phyloP scores from a whole-genome alignment of 2,797 vertebrate genomes.

The Labroides dimidiatus region DNA sequence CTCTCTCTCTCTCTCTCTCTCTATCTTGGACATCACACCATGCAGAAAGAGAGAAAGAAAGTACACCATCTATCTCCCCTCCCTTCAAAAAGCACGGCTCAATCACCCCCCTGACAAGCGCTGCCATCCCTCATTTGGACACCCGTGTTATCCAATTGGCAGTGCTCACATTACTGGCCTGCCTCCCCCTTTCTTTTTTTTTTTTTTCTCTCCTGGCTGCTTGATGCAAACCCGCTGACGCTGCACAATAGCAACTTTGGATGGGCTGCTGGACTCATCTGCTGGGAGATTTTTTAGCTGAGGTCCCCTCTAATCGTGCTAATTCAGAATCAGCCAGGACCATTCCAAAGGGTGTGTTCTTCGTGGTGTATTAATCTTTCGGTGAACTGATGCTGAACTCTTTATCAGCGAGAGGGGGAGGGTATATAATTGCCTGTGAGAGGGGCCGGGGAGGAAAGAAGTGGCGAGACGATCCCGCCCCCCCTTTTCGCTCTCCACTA shows the following conservation, averaged over 20 bases:
- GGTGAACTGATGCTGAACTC: slow-evolving; percentile 84
- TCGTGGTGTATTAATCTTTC: slow-evolving; percentile 74
- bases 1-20: too few species aligned
- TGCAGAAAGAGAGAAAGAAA: slow-evolving; percentile 7
- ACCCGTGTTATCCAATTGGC: slow-evolving; percentile 68
- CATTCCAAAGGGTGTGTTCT: slow-evolving; percentile 70
- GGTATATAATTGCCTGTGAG: slow-evolving; percentile 58
- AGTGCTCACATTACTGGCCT: slow-evolving; percentile 58
- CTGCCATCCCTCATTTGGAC: slow-evolving; percentile 73
- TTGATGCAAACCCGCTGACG: slow-evolving; percentile 65
- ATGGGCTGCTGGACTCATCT: slow-evolving; percentile 57
- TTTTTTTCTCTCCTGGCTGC: slow-evolving; percentile 32
- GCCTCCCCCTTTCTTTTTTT: slow-evolving; percentile 11
- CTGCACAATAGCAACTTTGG: slow-evolving; percentile 73
- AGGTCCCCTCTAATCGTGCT: slow-evolving; percentile 65
- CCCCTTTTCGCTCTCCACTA: slow-evolving; percentile 12
- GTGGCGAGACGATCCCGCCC: slow-evolving; percentile 50
- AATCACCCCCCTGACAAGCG: slow-evolving; percentile 67
- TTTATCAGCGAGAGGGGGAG: slow-evolving; percentile 67
- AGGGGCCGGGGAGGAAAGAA: slow-evolving; percentile 30
- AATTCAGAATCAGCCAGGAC: slow-evolving; percentile 71
- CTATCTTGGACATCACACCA: slow-evolving; percentile 33
- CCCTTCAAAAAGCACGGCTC: slow-evolving; percentile 57
- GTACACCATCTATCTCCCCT: slow-evolving; percentile 39
- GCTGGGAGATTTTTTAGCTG: slow-evolving; percentile 56